These are phyloP conservation scores for Archocentrus centrarchus DNA, from an alignment of 2,113 vertebrate genomes.

Conservation along the genomic window DNA sequence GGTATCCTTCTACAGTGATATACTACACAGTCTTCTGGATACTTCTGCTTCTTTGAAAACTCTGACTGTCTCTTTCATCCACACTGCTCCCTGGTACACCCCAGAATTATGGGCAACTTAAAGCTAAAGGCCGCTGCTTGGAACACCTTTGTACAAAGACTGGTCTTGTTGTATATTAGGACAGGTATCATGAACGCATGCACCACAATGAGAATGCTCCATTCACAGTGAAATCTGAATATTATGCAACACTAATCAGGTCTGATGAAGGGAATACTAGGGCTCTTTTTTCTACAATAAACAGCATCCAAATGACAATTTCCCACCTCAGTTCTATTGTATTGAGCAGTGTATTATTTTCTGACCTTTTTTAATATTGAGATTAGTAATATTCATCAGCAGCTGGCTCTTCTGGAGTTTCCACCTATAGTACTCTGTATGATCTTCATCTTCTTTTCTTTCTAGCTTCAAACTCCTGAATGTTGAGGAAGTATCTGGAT, in stretches of 20 bases:
- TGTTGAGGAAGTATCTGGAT: too few species aligned
- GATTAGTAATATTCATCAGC: background rate
- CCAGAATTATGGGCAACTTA: background rate
- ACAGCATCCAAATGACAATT: background rate
- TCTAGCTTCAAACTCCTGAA: too few species aligned
- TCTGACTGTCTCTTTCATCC: background rate
- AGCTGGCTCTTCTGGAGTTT: background rate
- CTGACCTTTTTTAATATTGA: background rate
- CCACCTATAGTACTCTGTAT: background rate
- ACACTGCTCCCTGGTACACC: background rate
- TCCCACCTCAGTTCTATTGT: background rate
- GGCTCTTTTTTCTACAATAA: background rate
- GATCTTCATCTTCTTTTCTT: background rate
- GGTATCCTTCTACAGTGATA: background rate
- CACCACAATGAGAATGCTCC: background rate
- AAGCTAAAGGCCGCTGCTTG: background rate
- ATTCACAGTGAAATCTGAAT: background rate
- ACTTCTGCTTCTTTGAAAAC: background rate
- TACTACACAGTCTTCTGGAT: background rate
- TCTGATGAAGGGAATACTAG: background rate
- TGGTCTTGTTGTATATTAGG: background rate
- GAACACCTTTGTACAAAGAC: background rate
- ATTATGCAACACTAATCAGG: background rate
- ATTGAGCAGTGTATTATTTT: background rate
- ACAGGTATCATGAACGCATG: background rate